Percentiles rank a stretch among this genome's conserved stretches.
Evolutionary conservation across 2,797 vertebrate species (phyloP).

Genomic region (Cephalopachus bancanus): DNA sequence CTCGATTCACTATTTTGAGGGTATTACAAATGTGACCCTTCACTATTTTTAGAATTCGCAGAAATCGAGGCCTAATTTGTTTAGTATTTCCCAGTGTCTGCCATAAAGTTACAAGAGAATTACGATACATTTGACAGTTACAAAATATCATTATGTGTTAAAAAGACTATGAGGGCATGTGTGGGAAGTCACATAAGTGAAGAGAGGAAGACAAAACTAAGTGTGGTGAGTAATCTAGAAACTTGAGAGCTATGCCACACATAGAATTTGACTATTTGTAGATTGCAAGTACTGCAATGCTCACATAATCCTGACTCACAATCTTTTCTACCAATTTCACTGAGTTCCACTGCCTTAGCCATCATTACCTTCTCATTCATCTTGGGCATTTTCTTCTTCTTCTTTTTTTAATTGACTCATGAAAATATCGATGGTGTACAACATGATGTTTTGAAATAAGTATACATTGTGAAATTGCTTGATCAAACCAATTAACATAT

Average conservation of each 20-base stretch:
- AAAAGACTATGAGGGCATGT: background rate
- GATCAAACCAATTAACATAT: background rate
- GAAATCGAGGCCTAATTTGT: background rate
- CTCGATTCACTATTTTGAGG: background rate
- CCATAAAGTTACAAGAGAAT: background rate
- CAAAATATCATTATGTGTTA: background rate
- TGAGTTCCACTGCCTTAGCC: background rate
- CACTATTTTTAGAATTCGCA: background rate
- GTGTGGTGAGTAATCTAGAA: background rate
- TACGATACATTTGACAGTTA: background rate
- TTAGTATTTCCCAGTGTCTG: background rate
- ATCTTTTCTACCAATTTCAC: background rate
- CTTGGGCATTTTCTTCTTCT: background rate
- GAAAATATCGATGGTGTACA: background rate
- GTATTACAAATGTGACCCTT: background rate
- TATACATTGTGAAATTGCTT: background rate
- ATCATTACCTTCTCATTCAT: background rate
- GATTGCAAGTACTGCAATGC: background rate
- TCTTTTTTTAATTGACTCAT: background rate
- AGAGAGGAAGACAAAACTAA: slow-evolving; percentile 43
- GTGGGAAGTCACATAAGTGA: background rate
- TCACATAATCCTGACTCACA: background rate
- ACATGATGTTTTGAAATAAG: background rate
- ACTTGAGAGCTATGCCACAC: background rate
- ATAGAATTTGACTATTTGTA: background rate